These are phyloP conservation scores for Parnassius mnemosyne DNA, from an alignment of 2,888 invertebrate genomes.

Conservation along the genomic window DNA sequence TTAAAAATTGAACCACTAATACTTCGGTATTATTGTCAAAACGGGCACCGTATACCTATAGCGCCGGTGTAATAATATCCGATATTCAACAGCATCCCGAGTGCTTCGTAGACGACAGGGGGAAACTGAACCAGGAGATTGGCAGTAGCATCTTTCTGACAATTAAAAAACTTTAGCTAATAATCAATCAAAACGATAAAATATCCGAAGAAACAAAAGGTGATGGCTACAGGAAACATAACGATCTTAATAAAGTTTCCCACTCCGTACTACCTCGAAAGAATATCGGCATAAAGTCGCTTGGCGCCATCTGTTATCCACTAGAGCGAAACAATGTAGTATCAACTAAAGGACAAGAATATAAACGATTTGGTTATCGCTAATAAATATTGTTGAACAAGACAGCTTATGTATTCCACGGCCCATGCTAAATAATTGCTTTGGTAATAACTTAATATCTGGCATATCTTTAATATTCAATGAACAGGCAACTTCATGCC, in stretches of 20 bases:
- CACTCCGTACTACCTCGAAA: background rate
- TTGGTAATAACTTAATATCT: slow-evolving; percentile 15
- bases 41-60: too few relatives aligned
- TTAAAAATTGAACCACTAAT: too few relatives aligned
- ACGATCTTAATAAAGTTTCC: slow-evolving; percentile 8
- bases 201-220: background rate
- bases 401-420: slow-evolving; percentile 8
- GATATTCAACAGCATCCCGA: too few relatives aligned
- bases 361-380: slow-evolving; percentile 14
- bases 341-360: background rate
- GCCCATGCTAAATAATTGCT: slow-evolving; percentile 10
- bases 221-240: background rate
- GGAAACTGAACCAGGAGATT: too few relatives aligned
- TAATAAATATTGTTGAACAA: slow-evolving; percentile 23
- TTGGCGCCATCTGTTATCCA: slow-evolving; percentile 45
- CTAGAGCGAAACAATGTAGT: slow-evolving; percentile 2
- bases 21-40: too few relatives aligned
- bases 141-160: too few relatives aligned
- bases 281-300: slow-evolving; percentile 13
- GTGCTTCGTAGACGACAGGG: too few relatives aligned
- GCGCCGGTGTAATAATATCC: too few relatives aligned
- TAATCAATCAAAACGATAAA: too few relatives aligned
- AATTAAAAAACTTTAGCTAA: too few relatives aligned
- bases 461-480: slow-evolving; percentile 7
- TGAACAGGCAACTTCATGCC: background rate